Percentiles rank a stretch among this genome's conserved stretches.
These are phyloP conservation scores for Catamblyrhynchus diadema DNA, from an alignment of 2,797 vertebrate genomes.

Conservation along the genomic window DNA sequence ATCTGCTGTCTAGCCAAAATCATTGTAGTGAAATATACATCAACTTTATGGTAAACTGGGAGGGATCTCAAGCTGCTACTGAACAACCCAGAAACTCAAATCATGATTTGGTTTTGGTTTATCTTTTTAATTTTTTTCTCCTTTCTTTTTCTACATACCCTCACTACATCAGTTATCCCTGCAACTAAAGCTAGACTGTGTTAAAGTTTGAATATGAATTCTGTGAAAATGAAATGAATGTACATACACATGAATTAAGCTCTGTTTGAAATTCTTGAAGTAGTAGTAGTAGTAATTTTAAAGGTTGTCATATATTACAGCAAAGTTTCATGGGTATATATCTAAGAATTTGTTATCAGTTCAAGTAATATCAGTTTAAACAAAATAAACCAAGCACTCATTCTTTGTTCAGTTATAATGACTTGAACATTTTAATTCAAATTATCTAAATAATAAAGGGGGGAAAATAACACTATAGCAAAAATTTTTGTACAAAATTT, in stretches of 20 bases:
- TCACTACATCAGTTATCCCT: background rate
- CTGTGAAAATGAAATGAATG: background rate
- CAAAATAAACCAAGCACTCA: background rate
- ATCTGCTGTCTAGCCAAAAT: background rate
- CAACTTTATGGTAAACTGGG: background rate
- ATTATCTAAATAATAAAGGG: background rate
- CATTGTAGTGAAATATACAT: background rate
- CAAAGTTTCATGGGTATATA: background rate
- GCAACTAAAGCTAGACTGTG: background rate
- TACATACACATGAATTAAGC: background rate
- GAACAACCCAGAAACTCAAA: background rate
- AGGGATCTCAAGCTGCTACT: background rate
- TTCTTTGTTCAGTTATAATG: background rate
- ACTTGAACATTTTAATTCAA: background rate
- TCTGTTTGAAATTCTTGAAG: background rate
- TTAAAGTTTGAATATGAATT: background rate
- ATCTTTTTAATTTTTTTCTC: background rate
- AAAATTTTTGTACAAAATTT: background rate
- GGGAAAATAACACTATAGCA: fast-evolving
- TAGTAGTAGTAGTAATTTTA: background rate
- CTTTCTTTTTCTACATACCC: background rate
- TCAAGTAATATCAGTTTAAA: background rate
- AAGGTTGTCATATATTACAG: background rate
- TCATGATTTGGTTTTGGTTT: fast-evolving
- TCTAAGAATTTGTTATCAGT: background rate